A percentile compares a stretch with the other conserved stretches of the same genome.
Conservation (phyloP, 2,113 vertebrate genomes). For the Potamarius usumacintae region DNA sequence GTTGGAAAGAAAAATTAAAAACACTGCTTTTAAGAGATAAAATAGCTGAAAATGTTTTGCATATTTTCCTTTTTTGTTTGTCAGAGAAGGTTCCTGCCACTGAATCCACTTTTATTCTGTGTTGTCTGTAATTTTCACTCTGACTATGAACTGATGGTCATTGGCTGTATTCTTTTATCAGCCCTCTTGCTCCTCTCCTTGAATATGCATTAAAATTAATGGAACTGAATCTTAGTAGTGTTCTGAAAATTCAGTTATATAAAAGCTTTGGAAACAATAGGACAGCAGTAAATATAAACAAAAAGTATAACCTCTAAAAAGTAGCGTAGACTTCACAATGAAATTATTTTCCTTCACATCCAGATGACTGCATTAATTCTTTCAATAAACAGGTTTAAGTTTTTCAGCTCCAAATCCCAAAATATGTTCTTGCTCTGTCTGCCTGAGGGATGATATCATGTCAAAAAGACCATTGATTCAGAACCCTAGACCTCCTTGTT, state of each 20-base stretch:
- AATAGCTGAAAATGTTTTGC: background rate
- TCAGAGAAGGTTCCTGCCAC: background rate
- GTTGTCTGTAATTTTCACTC: background rate
- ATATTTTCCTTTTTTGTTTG: background rate
- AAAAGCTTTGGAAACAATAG: background rate
- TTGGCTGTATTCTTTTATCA: background rate
- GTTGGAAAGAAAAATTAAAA: background rate
- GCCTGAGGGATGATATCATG: slow-evolving; percentile 7
- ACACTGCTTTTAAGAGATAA: background rate
- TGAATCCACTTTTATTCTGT: background rate
- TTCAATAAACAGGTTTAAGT: background rate
- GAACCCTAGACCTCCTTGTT: slow-evolving; percentile 38
- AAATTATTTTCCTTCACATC: background rate
- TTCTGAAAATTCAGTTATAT: background rate
- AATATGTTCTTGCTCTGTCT: background rate
- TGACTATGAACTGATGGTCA: background rate
- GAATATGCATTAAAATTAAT: background rate
- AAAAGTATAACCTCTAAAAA: background rate
- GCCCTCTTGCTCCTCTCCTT: background rate
- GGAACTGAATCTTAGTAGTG: background rate
- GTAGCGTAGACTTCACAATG: background rate
- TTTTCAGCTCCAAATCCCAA: background rate
- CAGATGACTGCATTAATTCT: background rate
- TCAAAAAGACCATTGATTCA: slow-evolving; percentile 4
- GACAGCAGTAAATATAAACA: background rate